Evolutionary conservation across 2,888 invertebrate genomes (phyloP).

Genomic region (Spialia ferax): DNA sequence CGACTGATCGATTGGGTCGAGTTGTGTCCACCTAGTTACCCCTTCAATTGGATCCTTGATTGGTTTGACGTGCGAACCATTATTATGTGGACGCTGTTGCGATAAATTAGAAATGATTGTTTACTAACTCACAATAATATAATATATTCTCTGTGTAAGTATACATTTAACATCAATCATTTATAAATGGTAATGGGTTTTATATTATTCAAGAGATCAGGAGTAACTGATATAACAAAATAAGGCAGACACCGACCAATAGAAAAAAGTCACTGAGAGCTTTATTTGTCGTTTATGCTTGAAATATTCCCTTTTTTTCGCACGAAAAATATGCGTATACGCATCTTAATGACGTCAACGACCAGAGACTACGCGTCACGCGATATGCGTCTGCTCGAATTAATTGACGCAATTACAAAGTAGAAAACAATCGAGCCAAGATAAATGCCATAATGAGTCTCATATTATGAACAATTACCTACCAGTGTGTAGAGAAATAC

Average conservation of each 20-base stretch:
- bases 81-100: slow-evolving; percentile 69
- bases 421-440: slow-evolving; percentile 77
- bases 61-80: slow-evolving; percentile 80
- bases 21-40: slow-evolving; percentile 83
- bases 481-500: slow-evolving; percentile 61
- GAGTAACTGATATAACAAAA: neutral
- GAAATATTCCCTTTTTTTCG: slow-evolving; percentile 60
- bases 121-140: slow-evolving; percentile 63
- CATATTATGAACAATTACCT: slow-evolving; percentile 72
- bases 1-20: slow-evolving; percentile 79
- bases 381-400: slow-evolving; percentile 71
- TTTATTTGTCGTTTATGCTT: slow-evolving; percentile 1
- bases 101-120: slow-evolving; percentile 80
- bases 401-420: slow-evolving; percentile 80
- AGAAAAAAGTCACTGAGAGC: neutral
- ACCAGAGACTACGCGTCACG: slow-evolving; percentile 64
- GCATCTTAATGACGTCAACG: slow-evolving; percentile 72
- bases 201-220: too few relatives aligned
- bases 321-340: slow-evolving; percentile 71
- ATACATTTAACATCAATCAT: slow-evolving; percentile 7
- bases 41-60: slow-evolving; percentile 84
- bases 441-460: slow-evolving; percentile 68
- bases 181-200: slow-evolving; percentile 4
- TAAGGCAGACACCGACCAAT: too few relatives aligned
- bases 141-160: neutral